Base-by-base conservation (phyloP, 2,888 invertebrate species). In the Luffia ferchaultella region DNA sequence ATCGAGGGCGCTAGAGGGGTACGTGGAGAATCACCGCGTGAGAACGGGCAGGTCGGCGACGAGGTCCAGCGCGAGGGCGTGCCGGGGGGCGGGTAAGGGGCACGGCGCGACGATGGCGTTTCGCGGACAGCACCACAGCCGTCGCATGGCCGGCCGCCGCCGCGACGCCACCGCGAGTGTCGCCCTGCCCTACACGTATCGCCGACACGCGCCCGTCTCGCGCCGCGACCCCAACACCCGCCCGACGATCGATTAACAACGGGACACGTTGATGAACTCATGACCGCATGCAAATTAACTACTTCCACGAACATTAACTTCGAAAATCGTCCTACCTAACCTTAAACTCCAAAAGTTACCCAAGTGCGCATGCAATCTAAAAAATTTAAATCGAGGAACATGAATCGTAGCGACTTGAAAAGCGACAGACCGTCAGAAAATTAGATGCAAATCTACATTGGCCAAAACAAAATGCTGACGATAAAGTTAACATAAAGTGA, bases 1-100 rank as follows among this genome's bases (percentile, higher is more conserved):
- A 54, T 55, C 56, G 53, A 57, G 56, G 50, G 53, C 55, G 55
- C 57, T 47, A 54, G 53, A 49, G 19, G 45, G 51, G 52, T 46
- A 50, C 50, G 50, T 50, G 46, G 58, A 57, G 53, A 56, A 58
- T 68, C 80, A 79, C 80, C 80, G 73, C 61, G 77, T 69, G 65
- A 70, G 74, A 50, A 67, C 59, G 53, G 80, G 79, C 53, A 78
- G 68, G 66, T 76, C 76, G 58, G 74, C 77, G 59, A 78, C 80
- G 63, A 79, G 72, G 70, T 79, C 79, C 62, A 70, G 76, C 45
- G 68, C 61, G 57, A 68, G 46, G 57, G 55, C 45, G 52, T 41
- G 3, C 50, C 19, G 18, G 42, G 30, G 50, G 51, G 51, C 17
- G 48, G 42, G 54, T 64, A 55, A 55, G 59, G 56, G 20, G 64